Conservation (phyloP, 2,113 vertebrate genomes). For the Leptobrachium ailaonicum region DNA sequence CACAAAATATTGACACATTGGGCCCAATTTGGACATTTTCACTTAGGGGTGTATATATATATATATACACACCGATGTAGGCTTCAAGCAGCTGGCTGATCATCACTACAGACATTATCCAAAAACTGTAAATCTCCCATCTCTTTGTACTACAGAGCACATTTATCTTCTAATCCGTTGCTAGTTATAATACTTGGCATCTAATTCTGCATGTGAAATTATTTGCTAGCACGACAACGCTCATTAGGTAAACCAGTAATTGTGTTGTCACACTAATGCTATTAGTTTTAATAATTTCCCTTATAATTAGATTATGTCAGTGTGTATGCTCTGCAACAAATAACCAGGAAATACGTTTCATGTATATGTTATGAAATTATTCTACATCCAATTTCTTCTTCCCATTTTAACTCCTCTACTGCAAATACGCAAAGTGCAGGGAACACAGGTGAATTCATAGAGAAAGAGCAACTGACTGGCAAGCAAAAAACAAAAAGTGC, state of each 20-base stretch:
- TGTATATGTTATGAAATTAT: neutral
- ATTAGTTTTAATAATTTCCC: slow-evolving; percentile 38
- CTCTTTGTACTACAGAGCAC: neutral
- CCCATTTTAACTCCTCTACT: too few relatives aligned
- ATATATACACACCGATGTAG: too few relatives aligned
- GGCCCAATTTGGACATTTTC: too few relatives aligned
- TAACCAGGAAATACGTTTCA: slow-evolving; percentile 12
- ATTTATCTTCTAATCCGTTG: neutral
- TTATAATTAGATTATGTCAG: slow-evolving; percentile 37
- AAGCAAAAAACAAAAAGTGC: too few relatives aligned
- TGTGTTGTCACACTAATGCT: slow-evolving; percentile 28
- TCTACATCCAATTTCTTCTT: neutral
- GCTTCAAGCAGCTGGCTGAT: too few relatives aligned
- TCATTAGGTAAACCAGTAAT: slow-evolving; percentile 42
- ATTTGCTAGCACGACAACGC: slow-evolving; percentile 26
- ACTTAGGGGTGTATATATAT: too few relatives aligned
- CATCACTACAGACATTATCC: neutral
- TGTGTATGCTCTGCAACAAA: slow-evolving; percentile 12
- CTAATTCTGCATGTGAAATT: slow-evolving; percentile 11
- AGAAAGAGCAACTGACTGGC: too few relatives aligned
- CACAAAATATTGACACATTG: too few relatives aligned
- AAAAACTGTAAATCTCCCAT: neutral
- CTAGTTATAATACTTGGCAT: slow-evolving; percentile 17
- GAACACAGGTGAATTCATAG: too few relatives aligned
- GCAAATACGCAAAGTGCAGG: too few relatives aligned